These are phyloP conservation scores for Amblyopsis hoosieri DNA, from an alignment of 2,797 vertebrate species.

Conservation along the genomic window DNA sequence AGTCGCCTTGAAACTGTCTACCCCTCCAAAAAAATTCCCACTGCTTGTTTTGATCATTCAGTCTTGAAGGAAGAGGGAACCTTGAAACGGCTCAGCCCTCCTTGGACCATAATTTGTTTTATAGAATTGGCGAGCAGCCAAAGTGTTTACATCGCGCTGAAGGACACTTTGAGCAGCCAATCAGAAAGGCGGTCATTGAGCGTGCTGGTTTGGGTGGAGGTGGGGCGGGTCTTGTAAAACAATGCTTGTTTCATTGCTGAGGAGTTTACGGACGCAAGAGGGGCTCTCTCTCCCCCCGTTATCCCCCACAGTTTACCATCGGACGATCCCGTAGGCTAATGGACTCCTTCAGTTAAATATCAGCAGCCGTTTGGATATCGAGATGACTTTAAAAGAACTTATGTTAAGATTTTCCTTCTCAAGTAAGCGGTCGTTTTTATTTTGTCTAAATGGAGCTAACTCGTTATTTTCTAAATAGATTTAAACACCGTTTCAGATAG, in stretches of 20 bases:
- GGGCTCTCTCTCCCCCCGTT: slow-evolving; percentile 70
- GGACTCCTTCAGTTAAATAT: slow-evolving; percentile 80
- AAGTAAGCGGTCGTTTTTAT: slow-evolving; percentile 74
- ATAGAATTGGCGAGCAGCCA: slow-evolving; percentile 87
- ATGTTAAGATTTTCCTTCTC: slow-evolving; percentile 67
- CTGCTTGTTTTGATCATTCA: slow-evolving; percentile 84
- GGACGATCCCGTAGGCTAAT: slow-evolving; percentile 81
- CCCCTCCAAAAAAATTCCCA: slow-evolving; percentile 71
- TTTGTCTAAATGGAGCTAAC: neutral
- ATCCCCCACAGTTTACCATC: slow-evolving; percentile 78
- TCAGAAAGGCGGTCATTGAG: slow-evolving; percentile 34
- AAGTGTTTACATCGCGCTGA: slow-evolving; percentile 81
- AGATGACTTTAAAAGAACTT: slow-evolving; percentile 72
- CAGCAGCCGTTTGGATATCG: slow-evolving; percentile 78
- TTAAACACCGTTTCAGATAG: slow-evolving; percentile 15
- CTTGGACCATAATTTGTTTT: slow-evolving; percentile 90
- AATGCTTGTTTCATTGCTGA: slow-evolving; percentile 92
- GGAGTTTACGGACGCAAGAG: slow-evolving; percentile 77
- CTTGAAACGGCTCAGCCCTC: slow-evolving; percentile 87
- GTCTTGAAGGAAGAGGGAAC: slow-evolving; percentile 81
- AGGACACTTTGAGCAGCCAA: slow-evolving; percentile 73
- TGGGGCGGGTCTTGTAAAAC: slow-evolving; percentile 83
- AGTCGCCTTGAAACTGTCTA: slow-evolving; percentile 79
- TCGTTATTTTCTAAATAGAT: slow-evolving; percentile 19
- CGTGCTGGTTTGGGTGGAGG: slow-evolving; percentile 48